Conservation (phyloP, 2,797 vertebrate genomes). For the Tinamus major region DNA sequence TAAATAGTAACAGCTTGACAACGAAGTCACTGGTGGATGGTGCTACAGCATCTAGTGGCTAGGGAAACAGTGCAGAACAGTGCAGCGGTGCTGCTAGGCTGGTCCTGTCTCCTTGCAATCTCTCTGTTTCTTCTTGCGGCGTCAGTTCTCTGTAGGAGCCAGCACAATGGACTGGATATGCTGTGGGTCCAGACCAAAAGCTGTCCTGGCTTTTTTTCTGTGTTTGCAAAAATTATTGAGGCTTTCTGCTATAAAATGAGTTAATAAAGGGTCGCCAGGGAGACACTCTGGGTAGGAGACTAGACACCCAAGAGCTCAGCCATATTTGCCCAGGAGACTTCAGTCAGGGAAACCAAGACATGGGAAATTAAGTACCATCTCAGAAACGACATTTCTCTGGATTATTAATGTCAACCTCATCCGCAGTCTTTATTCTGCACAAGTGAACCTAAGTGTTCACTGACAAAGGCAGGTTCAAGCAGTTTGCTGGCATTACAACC, state of each 20-base stretch:
- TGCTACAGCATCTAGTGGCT: not conserved
- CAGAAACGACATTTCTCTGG: not conserved
- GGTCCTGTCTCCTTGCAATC: not conserved
- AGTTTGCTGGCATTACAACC: not conserved
- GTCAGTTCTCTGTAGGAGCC: not conserved
- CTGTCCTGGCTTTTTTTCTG: not conserved
- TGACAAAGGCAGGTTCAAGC: conserved; percentile 47
- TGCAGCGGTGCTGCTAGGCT: not conserved
- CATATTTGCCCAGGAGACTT: not conserved
- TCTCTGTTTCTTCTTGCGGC: not conserved
- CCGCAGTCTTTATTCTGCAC: not conserved
- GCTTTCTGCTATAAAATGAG: not conserved
- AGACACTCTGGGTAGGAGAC: not conserved
- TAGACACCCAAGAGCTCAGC: accelerated
- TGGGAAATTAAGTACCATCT: not conserved
- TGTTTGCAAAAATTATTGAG: not conserved
- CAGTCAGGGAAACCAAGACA: not conserved
- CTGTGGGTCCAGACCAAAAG: not conserved
- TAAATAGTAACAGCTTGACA: conserved; percentile 18
- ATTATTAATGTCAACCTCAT: conserved; percentile 19
- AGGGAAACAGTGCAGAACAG: not conserved
- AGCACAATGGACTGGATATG: accelerated
- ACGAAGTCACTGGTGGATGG: not conserved
- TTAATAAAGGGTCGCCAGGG: not conserved
- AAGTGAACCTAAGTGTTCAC: conserved; percentile 33